A percentile compares a stretch with the other conserved stretches of the same genome.
Conservation (phyloP, 2,797 vertebrate species). For the Falco biarmicus region DNA sequence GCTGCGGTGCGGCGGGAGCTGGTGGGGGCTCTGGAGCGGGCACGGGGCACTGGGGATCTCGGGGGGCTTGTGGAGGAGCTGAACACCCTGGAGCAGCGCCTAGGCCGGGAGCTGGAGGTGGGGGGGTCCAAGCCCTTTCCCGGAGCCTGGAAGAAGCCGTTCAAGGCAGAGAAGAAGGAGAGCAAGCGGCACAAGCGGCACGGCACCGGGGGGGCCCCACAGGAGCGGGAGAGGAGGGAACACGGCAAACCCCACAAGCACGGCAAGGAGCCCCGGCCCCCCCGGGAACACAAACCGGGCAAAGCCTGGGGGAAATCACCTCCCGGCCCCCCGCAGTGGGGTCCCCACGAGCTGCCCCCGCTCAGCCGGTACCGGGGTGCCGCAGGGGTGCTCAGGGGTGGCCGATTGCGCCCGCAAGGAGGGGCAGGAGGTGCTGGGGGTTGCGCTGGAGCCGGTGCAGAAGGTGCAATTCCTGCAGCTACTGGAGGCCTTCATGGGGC, state of each 20-base stretch:
- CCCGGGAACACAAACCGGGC: not conserved
- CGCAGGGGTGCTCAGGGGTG: conserved; percentile 76
- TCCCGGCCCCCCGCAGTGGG: not conserved
- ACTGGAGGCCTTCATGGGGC: conserved; percentile 79
- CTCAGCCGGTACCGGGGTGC: conserved; percentile 71
- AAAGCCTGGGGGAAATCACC: conserved; percentile 11
- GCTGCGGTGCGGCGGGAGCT: conserved; percentile 44
- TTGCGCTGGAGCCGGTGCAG: conserved; percentile 72
- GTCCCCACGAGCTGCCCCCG: conserved; percentile 21
- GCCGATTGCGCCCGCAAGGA: conserved; percentile 84
- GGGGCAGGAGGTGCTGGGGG: conserved; percentile 63
- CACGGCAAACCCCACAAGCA: not conserved
- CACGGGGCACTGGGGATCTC: not conserved
- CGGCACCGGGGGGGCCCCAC: not conserved
- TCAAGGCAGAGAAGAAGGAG: conserved; percentile 32
- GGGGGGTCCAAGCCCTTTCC: not conserved
- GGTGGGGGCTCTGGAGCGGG: not conserved
- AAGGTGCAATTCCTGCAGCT: conserved; percentile 75
- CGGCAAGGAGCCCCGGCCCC: not conserved
- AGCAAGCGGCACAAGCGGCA: not conserved
- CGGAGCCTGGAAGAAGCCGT: not conserved
- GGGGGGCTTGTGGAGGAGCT: conserved; percentile 40
- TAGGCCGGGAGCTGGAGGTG: conserved; percentile 59
- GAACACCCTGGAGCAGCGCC: conserved; percentile 35
- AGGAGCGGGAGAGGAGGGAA: not conserved